Evolutionary conservation across 2,888 invertebrate species (phyloP), one percentile per base, ranked within the genome.

Genomic region (Rhingia rostrata): DNA sequence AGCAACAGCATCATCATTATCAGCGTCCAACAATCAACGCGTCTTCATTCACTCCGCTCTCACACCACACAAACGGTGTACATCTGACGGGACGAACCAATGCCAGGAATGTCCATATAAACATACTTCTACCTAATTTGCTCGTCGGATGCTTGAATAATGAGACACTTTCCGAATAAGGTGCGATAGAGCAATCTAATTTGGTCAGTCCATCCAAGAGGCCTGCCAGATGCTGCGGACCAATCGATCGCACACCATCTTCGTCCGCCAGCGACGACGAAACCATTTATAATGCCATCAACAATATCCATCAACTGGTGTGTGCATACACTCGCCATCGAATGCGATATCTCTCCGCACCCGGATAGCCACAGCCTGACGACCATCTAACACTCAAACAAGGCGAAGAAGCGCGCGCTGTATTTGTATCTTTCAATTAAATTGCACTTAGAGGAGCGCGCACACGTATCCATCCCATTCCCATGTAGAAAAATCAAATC

Each of bases 251-350:
- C 74, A 70, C 84, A 70, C 84, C 84, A 84, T 84, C 84, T 84
- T 80, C 80, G 84, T 80, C 22, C 9, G 22, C 22, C 22, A 22
- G 22, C 1, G 22, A 22, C 70, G 74, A 84, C 84, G 41, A 69
- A 69, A 80, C 84, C 84, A 84, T 84, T 84, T 84, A 84, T 84
- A 84, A 84, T 84, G 79, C 79, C 84, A 84, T 84, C 84, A 84
- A 84, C 83, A 83, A 74, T 83, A 75, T 79, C 74, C 80, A 84
- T 80, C 84, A 84, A 22, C 74, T 56, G 35, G 56, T 63, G 41
- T 63, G 41, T 70, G 12, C 53, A 41, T 14, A 47, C 49, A 51
- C 69, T 41, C 22, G 22, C 22, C 2, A 22, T 22, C 22, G 22
- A 22, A 22, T 22, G 22, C 22, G 22, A 22, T 22, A 53, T 14